phyloP scores from a whole-genome alignment of 2,797 vertebrate genomes.

The Sebastes minor region DNA sequence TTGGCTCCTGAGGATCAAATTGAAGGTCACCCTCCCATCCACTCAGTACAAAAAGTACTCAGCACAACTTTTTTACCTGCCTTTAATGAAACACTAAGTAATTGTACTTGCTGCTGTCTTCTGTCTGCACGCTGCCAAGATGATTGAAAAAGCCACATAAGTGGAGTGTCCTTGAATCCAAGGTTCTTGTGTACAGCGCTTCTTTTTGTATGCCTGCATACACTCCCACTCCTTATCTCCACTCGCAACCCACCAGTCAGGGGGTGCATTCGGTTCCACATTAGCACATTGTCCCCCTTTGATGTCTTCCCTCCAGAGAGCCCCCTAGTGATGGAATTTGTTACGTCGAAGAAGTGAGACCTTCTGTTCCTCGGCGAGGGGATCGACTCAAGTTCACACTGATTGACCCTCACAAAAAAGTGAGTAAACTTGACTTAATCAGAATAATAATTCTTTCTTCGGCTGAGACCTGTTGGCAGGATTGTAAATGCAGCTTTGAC shows the following conservation, averaged over 20 bases:
- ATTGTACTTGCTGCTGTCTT: background rate
- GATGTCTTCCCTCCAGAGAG: slow-evolving; percentile 61
- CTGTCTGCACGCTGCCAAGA: background rate
- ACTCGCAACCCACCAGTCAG: slow-evolving; percentile 53
- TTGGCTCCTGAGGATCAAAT: slow-evolving; percentile 12
- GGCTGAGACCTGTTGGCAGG: background rate
- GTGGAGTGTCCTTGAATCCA: slow-evolving; percentile 26
- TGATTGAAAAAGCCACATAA: background rate
- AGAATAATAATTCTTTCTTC: background rate
- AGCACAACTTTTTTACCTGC: background rate
- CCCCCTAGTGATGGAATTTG: slow-evolving; percentile 53
- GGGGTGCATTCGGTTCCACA: slow-evolving; percentile 53
- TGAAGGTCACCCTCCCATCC: slow-evolving; percentile 27
- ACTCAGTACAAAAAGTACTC: background rate
- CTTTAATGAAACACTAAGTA: background rate
- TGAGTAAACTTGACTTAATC: background rate
- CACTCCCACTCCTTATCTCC: slow-evolving; percentile 51
- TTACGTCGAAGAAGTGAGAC: slow-evolving; percentile 26
- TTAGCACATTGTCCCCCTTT: slow-evolving; percentile 63
- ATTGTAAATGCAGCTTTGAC: background rate
- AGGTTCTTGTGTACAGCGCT: slow-evolving; percentile 35
- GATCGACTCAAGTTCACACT: slow-evolving; percentile 14
- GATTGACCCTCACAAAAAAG: slow-evolving; percentile 15
- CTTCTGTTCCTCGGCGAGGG: slow-evolving; percentile 24
- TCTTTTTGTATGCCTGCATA: slow-evolving; percentile 8